Percentiles rank a stretch among this genome's conserved stretches.
These are phyloP conservation scores for Cyanocitta stelleri DNA, from an alignment of 2,113 vertebrate species.

Conservation along the genomic window DNA sequence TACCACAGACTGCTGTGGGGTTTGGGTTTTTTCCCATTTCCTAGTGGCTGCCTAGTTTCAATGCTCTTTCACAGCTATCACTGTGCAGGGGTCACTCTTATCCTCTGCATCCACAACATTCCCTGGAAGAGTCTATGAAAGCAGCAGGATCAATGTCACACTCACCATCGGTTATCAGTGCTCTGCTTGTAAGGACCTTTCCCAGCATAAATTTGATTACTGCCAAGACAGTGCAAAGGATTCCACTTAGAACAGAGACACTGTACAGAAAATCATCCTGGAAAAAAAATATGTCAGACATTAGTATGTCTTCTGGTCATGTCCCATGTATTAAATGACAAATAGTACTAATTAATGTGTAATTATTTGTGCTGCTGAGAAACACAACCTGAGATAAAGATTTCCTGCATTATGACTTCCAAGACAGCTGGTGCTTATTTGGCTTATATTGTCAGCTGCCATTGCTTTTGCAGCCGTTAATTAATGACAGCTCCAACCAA, in stretches of 20 bases:
- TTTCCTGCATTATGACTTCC: background rate
- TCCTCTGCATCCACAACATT: background rate
- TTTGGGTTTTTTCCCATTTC: background rate
- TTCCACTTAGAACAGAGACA: conserved; percentile 93
- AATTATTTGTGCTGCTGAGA: background rate
- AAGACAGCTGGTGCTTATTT: background rate
- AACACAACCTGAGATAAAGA: background rate
- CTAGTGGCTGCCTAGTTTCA: background rate
- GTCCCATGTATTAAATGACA: background rate
- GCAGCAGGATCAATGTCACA: background rate
- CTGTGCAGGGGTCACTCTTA: fast-evolving
- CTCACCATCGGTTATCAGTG: conserved; percentile 95
- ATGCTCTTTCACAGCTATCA: background rate
- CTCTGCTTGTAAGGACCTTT: conserved; percentile 92
- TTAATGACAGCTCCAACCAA: background rate
- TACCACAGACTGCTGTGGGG: background rate
- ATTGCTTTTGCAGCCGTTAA: background rate
- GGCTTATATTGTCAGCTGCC: background rate
- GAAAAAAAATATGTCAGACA: background rate
- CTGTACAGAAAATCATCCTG: conserved; percentile 96
- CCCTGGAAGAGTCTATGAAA: background rate
- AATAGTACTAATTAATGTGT: background rate
- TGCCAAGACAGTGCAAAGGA: conserved; percentile 87
- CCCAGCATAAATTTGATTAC: conserved; percentile 95
- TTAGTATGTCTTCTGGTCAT: background rate